A percentile compares a stretch with the other conserved stretches of the same genome.
Conservation (phyloP, 1,140 invertebrate species). For the Chlorops oryzae region DNA sequence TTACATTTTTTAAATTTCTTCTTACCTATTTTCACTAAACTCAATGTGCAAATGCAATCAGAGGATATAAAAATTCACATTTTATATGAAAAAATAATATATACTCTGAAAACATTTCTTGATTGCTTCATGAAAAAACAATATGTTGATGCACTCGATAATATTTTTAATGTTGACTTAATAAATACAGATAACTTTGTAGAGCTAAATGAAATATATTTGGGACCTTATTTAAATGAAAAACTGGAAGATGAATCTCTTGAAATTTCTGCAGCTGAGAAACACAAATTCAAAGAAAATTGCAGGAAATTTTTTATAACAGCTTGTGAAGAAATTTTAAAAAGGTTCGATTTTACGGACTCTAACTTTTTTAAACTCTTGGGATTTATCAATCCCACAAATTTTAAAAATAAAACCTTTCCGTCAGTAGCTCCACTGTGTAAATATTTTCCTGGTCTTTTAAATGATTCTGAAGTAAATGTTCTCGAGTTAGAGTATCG, state of each 20-base stretch:
- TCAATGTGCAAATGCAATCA: not conserved
- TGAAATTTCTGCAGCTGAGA: not conserved
- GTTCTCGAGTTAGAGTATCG: too few species aligned
- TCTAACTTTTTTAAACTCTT: too few species aligned
- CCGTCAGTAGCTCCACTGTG: too few species aligned
- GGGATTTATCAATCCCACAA: too few species aligned
- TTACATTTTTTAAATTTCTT: not conserved
- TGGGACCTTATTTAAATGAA: not conserved
- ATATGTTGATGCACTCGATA: not conserved
- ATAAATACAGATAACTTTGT: not conserved
- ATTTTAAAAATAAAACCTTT: too few species aligned
- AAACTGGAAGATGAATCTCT: not conserved
- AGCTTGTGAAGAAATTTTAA: not conserved
- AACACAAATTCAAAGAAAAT: not conserved
- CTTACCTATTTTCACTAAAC: not conserved
- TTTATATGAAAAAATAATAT: not conserved
- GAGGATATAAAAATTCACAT: not conserved
- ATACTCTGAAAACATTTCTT: not conserved
- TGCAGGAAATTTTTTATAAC: not conserved
- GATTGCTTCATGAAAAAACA: not conserved
- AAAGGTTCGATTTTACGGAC: constrained; percentile 13
- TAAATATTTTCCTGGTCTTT: too few species aligned
- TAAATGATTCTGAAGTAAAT: too few species aligned
- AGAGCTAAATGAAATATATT: not conserved
- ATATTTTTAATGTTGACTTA: not conserved